These are phyloP conservation scores for Genyomyrus donnyi DNA, from an alignment of 2,113 vertebrate genomes.

Conservation along the genomic window DNA sequence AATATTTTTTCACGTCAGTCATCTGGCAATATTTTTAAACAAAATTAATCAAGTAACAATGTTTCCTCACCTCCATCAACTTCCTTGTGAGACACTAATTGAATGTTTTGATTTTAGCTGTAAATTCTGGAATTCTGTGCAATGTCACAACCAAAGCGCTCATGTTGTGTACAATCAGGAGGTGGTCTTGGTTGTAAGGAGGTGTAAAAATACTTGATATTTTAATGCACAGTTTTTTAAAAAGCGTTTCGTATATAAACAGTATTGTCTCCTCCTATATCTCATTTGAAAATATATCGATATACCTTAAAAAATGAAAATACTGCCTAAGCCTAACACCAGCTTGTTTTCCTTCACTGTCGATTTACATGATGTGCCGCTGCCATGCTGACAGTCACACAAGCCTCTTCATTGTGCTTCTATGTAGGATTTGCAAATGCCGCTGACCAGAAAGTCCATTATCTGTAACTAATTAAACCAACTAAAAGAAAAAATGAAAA, in stretches of 20 bases:
- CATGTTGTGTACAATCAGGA: neutral
- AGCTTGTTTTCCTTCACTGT: neutral
- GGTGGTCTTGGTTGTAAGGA: neutral
- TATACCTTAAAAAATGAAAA: neutral
- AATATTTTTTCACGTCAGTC: neutral
- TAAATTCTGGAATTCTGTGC: neutral
- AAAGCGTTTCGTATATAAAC: neutral
- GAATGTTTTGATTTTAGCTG: neutral
- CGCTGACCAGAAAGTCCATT: neutral
- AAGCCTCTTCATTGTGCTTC: neutral
- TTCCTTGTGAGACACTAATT: neutral
- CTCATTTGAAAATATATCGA: neutral
- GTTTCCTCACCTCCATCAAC: neutral
- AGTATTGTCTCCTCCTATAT: neutral
- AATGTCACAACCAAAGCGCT: neutral
- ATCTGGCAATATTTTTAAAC: neutral
- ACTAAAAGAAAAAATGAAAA: neutral
- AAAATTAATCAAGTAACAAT: neutral
- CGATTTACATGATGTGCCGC: neutral
- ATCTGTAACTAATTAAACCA: neutral
- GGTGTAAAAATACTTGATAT: neutral
- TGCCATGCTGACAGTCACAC: neutral
- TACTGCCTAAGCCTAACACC: neutral
- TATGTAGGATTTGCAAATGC: constrained; percentile 7
- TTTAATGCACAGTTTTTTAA: neutral